Base-by-base conservation (phyloP, 2,888 invertebrate species). In the Pristionchus maxplancki region DNA sequence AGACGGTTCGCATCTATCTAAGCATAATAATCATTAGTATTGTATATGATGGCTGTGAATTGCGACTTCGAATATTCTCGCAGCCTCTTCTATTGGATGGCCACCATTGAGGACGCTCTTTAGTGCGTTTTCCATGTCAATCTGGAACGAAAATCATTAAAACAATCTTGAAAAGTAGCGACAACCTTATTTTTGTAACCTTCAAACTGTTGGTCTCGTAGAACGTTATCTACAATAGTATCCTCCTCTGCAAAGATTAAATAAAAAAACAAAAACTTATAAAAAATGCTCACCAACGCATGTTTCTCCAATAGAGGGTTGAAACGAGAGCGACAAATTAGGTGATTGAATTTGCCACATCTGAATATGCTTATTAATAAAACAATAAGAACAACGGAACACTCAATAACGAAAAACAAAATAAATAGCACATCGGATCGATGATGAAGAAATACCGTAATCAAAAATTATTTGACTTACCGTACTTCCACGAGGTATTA, bases 31-130 rank as follows among this genome's bases (percentile, higher is more conserved):
- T 62, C 24, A 62, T 62, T n/a, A 62, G 6, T 44, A 9, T 44
- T 9, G 11, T 44, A 44, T n/a, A n/a, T n/a, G n/a, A n/a, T n/a
- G n/a, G n/a, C n/a, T n/a, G n/a, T n/a, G 50, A 50, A 50, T 50
- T 44, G 44, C 11, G 11, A 78, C 78, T 24, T 78, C n/a, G 24
- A 78, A 78, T 20, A 78, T 15, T 44, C n/a, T n/a, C 1, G 78
- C 40, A 4, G 78, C 78, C 40, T n/a, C 24, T 13, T 44, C 40
- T 9, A 78, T n/a, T 20, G 78, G 13, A 24, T 78, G 28, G 40
- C 78, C 78, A 17, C 78, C 78, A 44, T 78, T n/a, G 44, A 44
- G 34, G 5, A 78, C 78, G 28, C 78, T 44, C 28, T 44, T 78
- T 24, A 78, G 44, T 78, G 78, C 78, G 34, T 78, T 44, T 37